Evolutionary conservation across 2,113 vertebrate genomes (phyloP).

Genomic region (Eulemur macaco): DNA sequence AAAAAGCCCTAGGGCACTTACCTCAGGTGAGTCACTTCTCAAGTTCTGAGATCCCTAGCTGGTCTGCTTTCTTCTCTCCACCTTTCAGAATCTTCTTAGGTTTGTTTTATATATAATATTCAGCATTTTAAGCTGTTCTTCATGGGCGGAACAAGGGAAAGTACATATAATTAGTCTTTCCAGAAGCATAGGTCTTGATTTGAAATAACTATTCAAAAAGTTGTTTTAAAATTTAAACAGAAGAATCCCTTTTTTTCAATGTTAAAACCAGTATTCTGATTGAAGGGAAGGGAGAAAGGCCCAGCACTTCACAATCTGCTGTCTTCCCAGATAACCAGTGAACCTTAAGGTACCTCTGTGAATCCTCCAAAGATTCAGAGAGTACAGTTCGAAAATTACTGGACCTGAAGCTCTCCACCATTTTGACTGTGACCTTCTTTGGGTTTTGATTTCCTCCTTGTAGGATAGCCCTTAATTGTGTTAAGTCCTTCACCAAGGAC

Average conservation of each 20-base stretch:
- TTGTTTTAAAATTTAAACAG: not conserved
- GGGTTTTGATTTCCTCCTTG: conserved; percentile 14
- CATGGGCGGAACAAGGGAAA: not conserved
- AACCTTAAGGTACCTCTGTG: not conserved
- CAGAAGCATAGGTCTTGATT: not conserved
- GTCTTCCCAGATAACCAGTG: not conserved
- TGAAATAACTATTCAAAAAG: not conserved
- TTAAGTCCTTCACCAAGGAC: not conserved
- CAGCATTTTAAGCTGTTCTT: not conserved
- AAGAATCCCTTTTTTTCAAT: not conserved
- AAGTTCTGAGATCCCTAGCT: not conserved
- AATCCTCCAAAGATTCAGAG: not conserved
- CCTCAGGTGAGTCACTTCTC: not conserved
- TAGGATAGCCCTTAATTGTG: not conserved
- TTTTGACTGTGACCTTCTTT: conserved; percentile 16
- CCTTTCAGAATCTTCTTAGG: not conserved
- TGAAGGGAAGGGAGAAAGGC: not conserved
- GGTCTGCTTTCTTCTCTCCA: conserved; percentile 13
- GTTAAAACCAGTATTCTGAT: not conserved
- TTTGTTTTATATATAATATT: conserved; percentile 18
- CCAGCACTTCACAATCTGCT: not conserved
- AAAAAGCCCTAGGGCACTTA: not conserved
- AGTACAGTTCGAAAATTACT: conserved; percentile 11
- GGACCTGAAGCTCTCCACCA: not conserved
- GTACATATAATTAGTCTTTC: not conserved